phyloP scores from a whole-genome alignment of 2,888 invertebrate genomes.

The Drosophila planitibia region DNA sequence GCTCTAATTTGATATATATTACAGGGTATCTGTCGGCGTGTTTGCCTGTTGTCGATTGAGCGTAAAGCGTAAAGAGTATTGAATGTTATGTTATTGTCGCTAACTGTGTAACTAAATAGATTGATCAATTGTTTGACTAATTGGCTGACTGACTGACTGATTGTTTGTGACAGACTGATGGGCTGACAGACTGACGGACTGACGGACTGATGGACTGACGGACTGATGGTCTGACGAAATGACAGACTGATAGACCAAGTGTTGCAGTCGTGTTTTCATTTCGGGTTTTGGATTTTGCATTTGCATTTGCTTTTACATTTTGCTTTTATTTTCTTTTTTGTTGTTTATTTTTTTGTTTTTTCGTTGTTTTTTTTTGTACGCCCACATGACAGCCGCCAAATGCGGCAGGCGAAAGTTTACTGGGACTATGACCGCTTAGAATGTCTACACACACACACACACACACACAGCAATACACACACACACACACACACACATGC shows the following conservation, averaged over 20 bases:
- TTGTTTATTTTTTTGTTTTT: not conserved
- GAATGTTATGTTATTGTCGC: not conserved
- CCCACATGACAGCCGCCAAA: conserved; percentile 55
- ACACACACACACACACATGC: conserved; percentile 31
- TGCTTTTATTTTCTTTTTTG: conserved; percentile 11
- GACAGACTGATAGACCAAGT: conserved; percentile 2
- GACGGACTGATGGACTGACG: not conserved
- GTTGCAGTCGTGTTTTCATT: conserved; percentile 9
- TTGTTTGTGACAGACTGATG: not conserved
- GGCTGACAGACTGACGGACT: not conserved
- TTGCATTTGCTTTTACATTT: conserved; percentile 19
- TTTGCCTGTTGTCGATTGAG: not conserved
- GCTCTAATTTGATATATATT: not conserved
- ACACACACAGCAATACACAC: conserved; percentile 4
- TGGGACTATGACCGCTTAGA: conserved; percentile 82
- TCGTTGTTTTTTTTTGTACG: conserved; percentile 28
- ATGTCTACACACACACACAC: conserved; percentile 66
- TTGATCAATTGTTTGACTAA: conserved; percentile 24
- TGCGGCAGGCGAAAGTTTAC: conserved; percentile 79
- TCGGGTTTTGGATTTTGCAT: conserved; percentile 3
- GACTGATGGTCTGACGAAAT: not conserved
- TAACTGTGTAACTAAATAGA: not conserved
- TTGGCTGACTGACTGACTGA: not conserved
- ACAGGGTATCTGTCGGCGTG: not conserved
- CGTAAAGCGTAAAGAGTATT: not conserved